These are phyloP conservation scores for Eupithecia tripunctaria DNA, from an alignment of 2,888 invertebrate genomes.

Conservation along the genomic window DNA sequence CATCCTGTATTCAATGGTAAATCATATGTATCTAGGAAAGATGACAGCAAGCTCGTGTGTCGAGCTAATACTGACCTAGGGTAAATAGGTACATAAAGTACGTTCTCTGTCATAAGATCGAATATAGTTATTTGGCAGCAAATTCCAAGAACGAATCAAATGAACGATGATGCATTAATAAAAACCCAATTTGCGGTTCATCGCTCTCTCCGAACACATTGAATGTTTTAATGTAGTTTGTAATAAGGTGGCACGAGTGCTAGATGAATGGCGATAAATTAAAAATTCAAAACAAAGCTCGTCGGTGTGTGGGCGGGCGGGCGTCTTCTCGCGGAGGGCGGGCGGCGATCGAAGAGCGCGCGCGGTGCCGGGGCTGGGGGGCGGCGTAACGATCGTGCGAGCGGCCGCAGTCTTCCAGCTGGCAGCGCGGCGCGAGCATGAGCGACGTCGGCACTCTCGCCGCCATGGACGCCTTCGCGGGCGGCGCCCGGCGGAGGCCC, in stretches of 20 bases:
- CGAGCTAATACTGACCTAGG: background rate
- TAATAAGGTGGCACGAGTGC: slow-evolving; percentile 58
- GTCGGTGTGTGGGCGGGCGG: slow-evolving; percentile 75
- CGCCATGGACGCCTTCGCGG: slow-evolving; percentile 83
- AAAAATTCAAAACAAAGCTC: slow-evolving; percentile 83
- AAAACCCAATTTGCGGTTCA: slow-evolving; percentile 41
- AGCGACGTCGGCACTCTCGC: slow-evolving; percentile 84
- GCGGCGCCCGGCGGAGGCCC: slow-evolving; percentile 80
- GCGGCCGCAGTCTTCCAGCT: slow-evolving; percentile 81
- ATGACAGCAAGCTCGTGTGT: background rate
- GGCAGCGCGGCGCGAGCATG: slow-evolving; percentile 82
- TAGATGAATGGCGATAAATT: slow-evolving; percentile 81
- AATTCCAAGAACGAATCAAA: background rate
- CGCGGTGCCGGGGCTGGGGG: slow-evolving; percentile 71
- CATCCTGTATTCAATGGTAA: background rate
- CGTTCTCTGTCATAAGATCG: background rate
- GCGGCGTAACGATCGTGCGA: slow-evolving; percentile 70
- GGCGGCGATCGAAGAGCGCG: slow-evolving; percentile 81
- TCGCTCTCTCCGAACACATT: slow-evolving; percentile 37
- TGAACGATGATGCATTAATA: slow-evolving; percentile 19
- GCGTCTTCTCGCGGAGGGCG: slow-evolving; percentile 73
- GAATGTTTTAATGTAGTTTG: slow-evolving; percentile 58
- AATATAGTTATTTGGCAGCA: background rate
- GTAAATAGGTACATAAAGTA: background rate
- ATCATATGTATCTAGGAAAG: background rate